Conservation (phyloP, 2,113 vertebrate genomes). For the Bambusicola thoracicus region DNA sequence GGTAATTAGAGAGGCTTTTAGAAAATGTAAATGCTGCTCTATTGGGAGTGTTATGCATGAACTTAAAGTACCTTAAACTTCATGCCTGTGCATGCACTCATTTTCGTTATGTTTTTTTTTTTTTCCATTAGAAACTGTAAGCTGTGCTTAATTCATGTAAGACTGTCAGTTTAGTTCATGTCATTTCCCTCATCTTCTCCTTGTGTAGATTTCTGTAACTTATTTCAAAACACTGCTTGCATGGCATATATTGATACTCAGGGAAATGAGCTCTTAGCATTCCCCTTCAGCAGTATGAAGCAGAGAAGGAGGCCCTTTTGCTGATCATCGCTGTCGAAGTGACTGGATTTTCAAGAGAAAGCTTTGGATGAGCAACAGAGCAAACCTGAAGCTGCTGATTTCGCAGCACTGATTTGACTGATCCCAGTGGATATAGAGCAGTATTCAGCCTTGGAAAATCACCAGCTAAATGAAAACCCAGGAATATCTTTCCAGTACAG, state of each 20-base stretch:
- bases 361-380: background rate
- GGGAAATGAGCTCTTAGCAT: background rate
- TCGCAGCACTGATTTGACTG: background rate
- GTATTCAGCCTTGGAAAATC: background rate
- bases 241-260: background rate
- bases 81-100: accelerated
- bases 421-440: too few relatives aligned
- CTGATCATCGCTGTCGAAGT: accelerated
- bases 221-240: background rate
- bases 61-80: background rate
- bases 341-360: background rate
- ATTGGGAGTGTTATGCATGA: background rate
- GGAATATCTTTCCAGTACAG: accelerated
- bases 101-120: background rate
- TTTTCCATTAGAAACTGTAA: background rate
- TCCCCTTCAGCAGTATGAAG: background rate
- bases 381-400: background rate
- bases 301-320: background rate
- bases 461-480: too few relatives aligned
- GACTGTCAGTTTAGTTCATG: background rate
- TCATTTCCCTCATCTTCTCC: background rate
- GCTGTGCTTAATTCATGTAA: background rate
- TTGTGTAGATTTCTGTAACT: background rate
- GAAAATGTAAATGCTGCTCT: accelerated
- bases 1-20: background rate